phyloP scores from a whole-genome alignment of 2,113 vertebrate genomes.

The Catharus fuscescens region DNA sequence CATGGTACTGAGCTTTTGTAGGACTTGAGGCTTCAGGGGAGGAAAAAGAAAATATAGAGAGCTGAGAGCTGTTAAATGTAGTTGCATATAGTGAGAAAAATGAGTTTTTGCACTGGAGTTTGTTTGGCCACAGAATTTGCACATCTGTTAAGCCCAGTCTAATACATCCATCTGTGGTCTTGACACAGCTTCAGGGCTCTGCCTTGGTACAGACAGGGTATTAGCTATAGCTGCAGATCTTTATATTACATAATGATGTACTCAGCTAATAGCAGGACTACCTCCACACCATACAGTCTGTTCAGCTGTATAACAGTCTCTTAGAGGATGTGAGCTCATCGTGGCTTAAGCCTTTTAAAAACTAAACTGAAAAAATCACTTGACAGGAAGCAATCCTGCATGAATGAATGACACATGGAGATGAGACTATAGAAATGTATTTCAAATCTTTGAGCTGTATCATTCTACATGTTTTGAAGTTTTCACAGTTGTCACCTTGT shows the following conservation, averaged over 20 bases:
- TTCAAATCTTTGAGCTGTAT: neutral
- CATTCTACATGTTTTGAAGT: neutral
- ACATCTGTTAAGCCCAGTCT: neutral
- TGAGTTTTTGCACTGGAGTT: neutral
- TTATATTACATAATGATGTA: neutral
- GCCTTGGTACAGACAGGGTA: neutral
- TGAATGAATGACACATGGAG: neutral
- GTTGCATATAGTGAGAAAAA: neutral
- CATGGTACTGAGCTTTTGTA: neutral
- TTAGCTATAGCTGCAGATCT: neutral
- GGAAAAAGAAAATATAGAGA: neutral
- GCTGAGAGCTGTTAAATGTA: neutral
- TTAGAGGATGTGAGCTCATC: neutral
- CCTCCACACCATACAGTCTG: neutral
- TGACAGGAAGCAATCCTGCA: neutral
- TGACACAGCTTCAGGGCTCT: neutral
- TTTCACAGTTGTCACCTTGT: neutral
- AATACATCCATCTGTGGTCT: neutral
- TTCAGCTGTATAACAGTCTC: neutral
- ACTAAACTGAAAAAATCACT: neutral
- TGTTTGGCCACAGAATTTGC: neutral
- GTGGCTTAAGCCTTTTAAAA: neutral
- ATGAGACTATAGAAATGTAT: neutral
- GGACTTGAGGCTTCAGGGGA: neutral
- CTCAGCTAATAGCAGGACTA: neutral